phyloP scores from a whole-genome alignment of 2,797 vertebrate genomes.

The Gallinago solitaria region DNA sequence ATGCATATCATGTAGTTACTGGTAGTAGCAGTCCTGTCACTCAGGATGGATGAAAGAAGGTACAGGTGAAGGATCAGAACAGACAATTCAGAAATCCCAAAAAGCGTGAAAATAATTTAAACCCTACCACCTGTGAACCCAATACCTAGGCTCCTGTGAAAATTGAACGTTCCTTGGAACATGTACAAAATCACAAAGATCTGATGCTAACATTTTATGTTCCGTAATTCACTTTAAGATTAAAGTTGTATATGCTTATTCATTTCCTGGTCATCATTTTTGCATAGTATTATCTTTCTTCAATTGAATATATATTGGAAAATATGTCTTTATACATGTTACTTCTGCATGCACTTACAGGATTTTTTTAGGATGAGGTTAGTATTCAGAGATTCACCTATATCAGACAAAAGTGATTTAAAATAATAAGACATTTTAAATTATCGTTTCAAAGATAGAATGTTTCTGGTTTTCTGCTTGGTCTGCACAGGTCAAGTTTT shows the following conservation, averaged over 20 bases:
- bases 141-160: not conserved
- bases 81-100: not conserved
- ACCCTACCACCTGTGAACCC: not conserved
- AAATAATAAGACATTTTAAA: not conserved
- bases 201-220: not conserved
- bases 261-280: not conserved
- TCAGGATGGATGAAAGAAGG: not conserved
- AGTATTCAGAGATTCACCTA: not conserved
- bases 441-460: not conserved
- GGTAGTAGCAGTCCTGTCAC: not conserved
- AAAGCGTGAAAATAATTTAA: not conserved
- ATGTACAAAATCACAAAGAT: not conserved
- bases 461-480: not conserved
- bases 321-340: not conserved
- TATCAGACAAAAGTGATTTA: not conserved
- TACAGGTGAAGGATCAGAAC: slow-evolving; percentile 4
- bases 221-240: not conserved
- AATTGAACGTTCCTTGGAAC: not conserved
- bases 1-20: slow-evolving; percentile 32
- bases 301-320: not conserved
- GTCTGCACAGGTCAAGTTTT: not conserved
- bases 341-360: not conserved
- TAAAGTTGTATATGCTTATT: not conserved
- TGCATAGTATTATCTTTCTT: not conserved
- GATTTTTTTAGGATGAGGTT: not conserved